These are phyloP conservation scores for Poecilia latipinna DNA, from an alignment of 2,113 vertebrate genomes.

Conservation along the genomic window DNA sequence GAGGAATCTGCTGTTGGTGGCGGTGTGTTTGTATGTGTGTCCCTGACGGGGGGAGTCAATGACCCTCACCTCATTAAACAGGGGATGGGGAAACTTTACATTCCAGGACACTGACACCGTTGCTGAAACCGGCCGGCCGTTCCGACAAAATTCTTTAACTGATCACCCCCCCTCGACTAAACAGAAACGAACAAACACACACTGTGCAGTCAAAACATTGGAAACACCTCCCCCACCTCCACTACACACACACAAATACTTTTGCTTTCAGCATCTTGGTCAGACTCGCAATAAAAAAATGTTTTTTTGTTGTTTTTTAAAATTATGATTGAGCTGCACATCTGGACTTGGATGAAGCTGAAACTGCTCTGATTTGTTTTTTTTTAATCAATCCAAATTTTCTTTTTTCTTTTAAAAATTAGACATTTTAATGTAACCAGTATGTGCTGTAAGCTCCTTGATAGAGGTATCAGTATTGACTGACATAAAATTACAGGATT, in stretches of 20 bases:
- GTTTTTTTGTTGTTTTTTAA: not conserved
- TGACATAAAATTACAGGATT: too few relatives aligned
- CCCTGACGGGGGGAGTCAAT: conserved; percentile 3
- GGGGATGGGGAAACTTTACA: conserved; percentile 33
- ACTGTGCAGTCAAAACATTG: conserved; percentile 20
- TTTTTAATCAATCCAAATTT: not conserved
- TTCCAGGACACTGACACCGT: conserved; percentile 66
- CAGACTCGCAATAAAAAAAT: not conserved
- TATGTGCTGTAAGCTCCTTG: too few relatives aligned
- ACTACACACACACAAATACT: not conserved
- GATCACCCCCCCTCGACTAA: not conserved
- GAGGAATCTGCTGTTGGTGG: conserved; percentile 63
- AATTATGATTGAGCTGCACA: not conserved
- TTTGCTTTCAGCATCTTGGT: not conserved
- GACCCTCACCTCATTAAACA: conserved; percentile 40
- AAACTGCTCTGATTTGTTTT: not conserved
- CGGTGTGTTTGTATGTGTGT: not conserved
- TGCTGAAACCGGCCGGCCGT: conserved; percentile 37
- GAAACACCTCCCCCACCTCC: conserved; percentile 2
- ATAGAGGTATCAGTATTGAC: too few relatives aligned
- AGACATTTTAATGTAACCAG: too few relatives aligned
- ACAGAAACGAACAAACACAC: conserved; percentile 13
- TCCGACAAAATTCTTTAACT: conserved; percentile 44
- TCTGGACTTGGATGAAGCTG: not conserved
- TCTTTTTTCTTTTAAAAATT: not conserved